Percentiles rank a stretch among this genome's conserved stretches.
These are phyloP conservation scores for Bubalus kerabau DNA, from an alignment of 2,113 vertebrate species.

Conservation along the genomic window DNA sequence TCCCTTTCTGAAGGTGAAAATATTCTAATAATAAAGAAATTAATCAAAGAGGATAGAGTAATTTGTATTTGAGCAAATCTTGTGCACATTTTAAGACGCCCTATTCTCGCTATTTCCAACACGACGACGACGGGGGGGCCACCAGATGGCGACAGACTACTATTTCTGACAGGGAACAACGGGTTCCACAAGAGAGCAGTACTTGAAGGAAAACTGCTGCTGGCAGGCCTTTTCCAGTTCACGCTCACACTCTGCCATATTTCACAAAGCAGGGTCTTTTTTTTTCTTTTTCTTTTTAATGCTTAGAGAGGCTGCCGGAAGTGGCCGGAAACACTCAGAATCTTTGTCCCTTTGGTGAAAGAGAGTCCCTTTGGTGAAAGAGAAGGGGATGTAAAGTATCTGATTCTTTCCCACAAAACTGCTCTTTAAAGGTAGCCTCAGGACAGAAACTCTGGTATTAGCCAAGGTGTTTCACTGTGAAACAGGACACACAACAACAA, in stretches of 20 bases:
- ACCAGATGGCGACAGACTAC: conserved; percentile 74
- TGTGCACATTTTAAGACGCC: not conserved
- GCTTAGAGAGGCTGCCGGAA: not conserved
- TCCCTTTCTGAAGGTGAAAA: not conserved
- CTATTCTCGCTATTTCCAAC: not conserved
- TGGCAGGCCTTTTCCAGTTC: not conserved
- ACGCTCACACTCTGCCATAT: not conserved
- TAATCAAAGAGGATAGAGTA: conserved; percentile 1
- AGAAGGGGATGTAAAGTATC: not conserved
- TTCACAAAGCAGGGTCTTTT: conserved; percentile 20
- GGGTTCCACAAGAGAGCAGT: not conserved
- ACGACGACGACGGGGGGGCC: not conserved
- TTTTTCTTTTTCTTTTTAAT: not conserved
- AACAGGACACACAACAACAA: not conserved
- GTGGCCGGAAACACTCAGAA: not conserved
- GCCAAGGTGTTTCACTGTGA: not conserved
- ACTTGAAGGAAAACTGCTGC: not conserved
- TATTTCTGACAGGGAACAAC: conserved; percentile 45
- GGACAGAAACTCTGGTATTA: not conserved
- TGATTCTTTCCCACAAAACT: not conserved
- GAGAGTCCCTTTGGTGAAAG: not conserved
- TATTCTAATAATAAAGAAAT: conserved; percentile 14
- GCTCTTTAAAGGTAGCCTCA: not conserved
- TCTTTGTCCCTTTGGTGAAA: not conserved
- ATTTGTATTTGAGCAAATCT: conserved; percentile 27